These are phyloP conservation scores for Scarus forsteni DNA, from an alignment of 2,797 vertebrate species.

Conservation along the genomic window DNA sequence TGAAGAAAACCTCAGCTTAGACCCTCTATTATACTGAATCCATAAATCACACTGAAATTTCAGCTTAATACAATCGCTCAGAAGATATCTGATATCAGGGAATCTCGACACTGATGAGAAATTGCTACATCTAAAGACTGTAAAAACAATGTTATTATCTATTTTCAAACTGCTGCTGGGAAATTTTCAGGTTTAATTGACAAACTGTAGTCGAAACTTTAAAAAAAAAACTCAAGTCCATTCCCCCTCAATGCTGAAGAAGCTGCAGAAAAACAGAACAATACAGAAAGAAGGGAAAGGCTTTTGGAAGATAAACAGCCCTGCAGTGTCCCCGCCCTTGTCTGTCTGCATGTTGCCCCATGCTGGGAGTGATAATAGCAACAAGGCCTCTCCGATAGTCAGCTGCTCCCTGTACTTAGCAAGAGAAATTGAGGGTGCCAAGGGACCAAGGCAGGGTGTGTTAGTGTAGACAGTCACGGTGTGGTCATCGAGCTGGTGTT, in stretches of 20 bases:
- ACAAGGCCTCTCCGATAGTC: slow-evolving; percentile 67
- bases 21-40: slow-evolving; percentile 40
- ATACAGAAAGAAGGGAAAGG: slow-evolving; percentile 23
- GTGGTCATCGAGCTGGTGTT: slow-evolving; percentile 64
- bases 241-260: not conserved
- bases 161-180: slow-evolving; percentile 12
- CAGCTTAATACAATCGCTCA: slow-evolving; percentile 47
- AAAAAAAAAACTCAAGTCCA: slow-evolving; percentile 8
- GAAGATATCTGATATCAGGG: slow-evolving; percentile 33
- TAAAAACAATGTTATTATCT: not conserved
- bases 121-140: slow-evolving; percentile 13
- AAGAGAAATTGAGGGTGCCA: slow-evolving; percentile 47
- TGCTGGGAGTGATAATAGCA: slow-evolving; percentile 80
- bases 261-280: slow-evolving; percentile 20
- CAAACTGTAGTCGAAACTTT: slow-evolving; percentile 6
- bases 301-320: slow-evolving; percentile 54
- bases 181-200: slow-evolving; percentile 13
- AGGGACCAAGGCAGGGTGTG: slow-evolving; percentile 59
- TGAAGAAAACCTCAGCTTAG: slow-evolving; percentile 10
- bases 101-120: slow-evolving; percentile 10
- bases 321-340: slow-evolving; percentile 35
- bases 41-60: slow-evolving; percentile 10
- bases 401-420: slow-evolving; percentile 68
- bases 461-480: slow-evolving; percentile 51
- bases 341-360: slow-evolving; percentile 64